Evolutionary conservation across 2,797 vertebrate species (phyloP), one percentile per base, ranked within the genome.

Genomic region (Sebastes cheni): DNA sequence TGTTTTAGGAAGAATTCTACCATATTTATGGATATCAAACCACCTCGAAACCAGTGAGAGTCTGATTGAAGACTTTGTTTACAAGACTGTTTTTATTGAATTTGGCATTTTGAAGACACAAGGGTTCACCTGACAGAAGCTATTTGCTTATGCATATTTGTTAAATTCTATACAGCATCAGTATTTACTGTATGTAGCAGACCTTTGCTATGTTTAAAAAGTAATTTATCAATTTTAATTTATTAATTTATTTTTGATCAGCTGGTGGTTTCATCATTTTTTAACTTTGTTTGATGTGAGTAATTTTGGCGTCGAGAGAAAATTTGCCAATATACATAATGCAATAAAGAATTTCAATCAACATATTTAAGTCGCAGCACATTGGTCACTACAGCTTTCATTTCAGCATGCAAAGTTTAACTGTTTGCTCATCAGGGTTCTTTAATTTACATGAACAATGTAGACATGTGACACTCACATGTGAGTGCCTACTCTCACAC

Each of bases 361-460:
- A 30, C 36, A n/a, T 13, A 6, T 34, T 60, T 14, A 7, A 61
- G 52, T 23, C 22, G 4, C 0, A 27, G 16, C n/a, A 52, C 29
- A 20, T 16, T 18, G 36, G n/a, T 46, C 30, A 52, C 27, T 25
- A n/a, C n/a, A 55, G 18, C 29, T 67, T 75, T 27, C 8, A 29
- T 72, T 67, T 68, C 9, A 27, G 34, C 30, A 34, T 16, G 25
- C 46, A 62, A 58, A 9, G 9, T 46, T n/a, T 39, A 23, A 11
- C 75, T 81, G 68, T 83, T 83, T 65, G 4, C 42, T 71, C 18
- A 36, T 69, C 27, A 8, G 14, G 11, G 9, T 56, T 59, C 2
- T 67, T 32, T 34, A 3, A 46, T 65, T 66, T 16, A 32, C 18
- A 27, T 54, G 4, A 10, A 10, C 22, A 54, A 2, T 27, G 13